These are phyloP conservation scores for Anhinga rufa DNA, from an alignment of 2,113 vertebrate genomes.

Conservation along the genomic window DNA sequence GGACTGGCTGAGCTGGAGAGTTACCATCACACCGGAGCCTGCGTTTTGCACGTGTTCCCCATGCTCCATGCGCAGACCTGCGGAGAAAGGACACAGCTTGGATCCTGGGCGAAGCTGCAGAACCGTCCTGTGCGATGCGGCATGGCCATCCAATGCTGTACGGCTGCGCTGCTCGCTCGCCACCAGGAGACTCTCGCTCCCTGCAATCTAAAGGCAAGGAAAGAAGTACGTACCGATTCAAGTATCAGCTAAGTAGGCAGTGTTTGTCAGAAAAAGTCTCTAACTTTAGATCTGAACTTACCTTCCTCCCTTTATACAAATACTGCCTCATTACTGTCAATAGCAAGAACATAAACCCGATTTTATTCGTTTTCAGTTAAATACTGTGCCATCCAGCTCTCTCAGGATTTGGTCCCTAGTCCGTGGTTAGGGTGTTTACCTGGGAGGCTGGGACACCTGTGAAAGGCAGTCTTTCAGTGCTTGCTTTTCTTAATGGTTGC, in stretches of 20 bases:
- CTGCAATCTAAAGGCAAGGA: background rate
- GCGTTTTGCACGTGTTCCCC: background rate
- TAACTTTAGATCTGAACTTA: background rate
- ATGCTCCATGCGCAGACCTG: background rate
- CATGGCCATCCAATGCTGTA: fast-evolving
- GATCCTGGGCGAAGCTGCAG: background rate
- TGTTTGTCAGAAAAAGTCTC: background rate
- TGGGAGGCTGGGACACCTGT: background rate
- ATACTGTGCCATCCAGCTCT: background rate
- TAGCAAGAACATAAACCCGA: background rate
- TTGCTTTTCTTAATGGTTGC: background rate
- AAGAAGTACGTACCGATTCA: background rate
- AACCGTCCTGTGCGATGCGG: fast-evolving
- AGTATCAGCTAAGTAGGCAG: background rate
- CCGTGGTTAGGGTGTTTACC: background rate
- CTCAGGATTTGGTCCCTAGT: background rate
- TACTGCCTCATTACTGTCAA: background rate
- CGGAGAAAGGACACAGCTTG: background rate
- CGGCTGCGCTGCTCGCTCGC: fast-evolving
- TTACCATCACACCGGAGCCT: background rate
- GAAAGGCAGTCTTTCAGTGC: background rate
- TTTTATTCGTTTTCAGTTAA: background rate
- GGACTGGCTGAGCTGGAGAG: background rate
- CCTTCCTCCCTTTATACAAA: background rate
- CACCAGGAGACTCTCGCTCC: background rate